Evolutionary conservation across 2,888 invertebrate species (phyloP), one percentile per base, ranked within the genome.

Genomic region (Parthenolecanium corni): DNA sequence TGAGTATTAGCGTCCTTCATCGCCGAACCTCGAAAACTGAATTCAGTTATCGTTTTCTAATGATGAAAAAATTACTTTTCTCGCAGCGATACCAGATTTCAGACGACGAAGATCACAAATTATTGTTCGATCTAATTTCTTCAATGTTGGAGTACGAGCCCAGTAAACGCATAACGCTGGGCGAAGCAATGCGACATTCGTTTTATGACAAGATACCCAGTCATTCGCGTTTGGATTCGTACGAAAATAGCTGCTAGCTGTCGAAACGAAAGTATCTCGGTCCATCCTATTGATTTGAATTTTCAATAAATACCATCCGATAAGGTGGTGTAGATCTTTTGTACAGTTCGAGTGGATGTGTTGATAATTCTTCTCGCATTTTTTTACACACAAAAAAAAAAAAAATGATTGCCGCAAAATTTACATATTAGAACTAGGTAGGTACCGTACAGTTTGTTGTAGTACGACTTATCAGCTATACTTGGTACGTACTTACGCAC

Each of bases 121-220:
- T 89, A 73, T 78, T 99, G 71, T 97, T 99, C 76, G 93, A 96
- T 74, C 79, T 99, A 72, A 85, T 98, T 70, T 83, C 86, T 71
- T 84, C 86, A 74, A 97, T 98, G 97, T 78, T 98, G 73, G 95
- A 94, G 70, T 98, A 96, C 76, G 95, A 97, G 74, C 97, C 97
- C 25, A 79, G 84, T 66, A 86, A 89, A 72, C 81, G 98, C 67
- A 84, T 97, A 71, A 84, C 87, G 69, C 79, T 98, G 70, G 79
- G 79, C 65, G 93, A 96, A 70, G 91, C 95, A n/a, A 77, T 98
- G 70, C 77, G 82, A 58, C 97, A 97, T 78, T 87, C 91, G 62
- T 96, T 95, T 79, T 97, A 97, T 77, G 84, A 83, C 71, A 85
- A 86, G 72, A 82, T 93, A 72, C 85, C 89, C 66, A 78, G 81